Evolutionary conservation across 2,797 vertebrate genomes (phyloP), one percentile per base, ranked within the genome.

Genomic region (Moxostoma hubbsi): DNA sequence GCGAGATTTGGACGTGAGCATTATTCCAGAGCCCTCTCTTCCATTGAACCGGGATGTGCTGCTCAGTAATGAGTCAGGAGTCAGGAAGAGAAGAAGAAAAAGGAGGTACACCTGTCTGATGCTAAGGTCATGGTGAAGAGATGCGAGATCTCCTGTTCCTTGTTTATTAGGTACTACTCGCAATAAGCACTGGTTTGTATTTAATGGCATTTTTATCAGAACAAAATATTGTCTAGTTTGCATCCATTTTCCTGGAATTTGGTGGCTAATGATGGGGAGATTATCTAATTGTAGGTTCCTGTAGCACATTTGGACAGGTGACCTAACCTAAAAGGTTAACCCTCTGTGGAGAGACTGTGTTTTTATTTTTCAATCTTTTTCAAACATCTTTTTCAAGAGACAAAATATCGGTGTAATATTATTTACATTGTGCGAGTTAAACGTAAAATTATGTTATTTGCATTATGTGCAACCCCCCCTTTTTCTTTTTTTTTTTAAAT

Each of bases 1-100:
- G 53, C 90, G 67, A 12, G 73, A 76, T 1, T 6, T 83, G 15
- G 69, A 76, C 12, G 66, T 57, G 50, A 65, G 70, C 46, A 73
- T 54, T 15, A 47, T 82, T 18, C 74, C 74, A 15, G 97, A 99
- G 84, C 98, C 96, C 0, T 0, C 85, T 66, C 83, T 99, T 63
- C 93, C 92, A 64, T 58, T 98, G 51, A 70, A 90, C 53, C 91
- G 89, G 78, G 47, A 86, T 0, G 69, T 81, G 1, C 4, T 82
- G 12, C 85, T 93, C 24, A 84, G 72, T 70, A 93, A 91, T 73
- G 91, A 89, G 1, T 91, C 87, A 89, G 57, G 24, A 90, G 59
- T 2, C 89, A 85, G 82, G 91, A 93, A 57, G 90, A 93, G 75
- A 82, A 24, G 53, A 75, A 83, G 72, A 88, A 76, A 71, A 79